Conservation (phyloP, 2,113 vertebrate species). For the Plecturocebus donacophilus region DNA sequence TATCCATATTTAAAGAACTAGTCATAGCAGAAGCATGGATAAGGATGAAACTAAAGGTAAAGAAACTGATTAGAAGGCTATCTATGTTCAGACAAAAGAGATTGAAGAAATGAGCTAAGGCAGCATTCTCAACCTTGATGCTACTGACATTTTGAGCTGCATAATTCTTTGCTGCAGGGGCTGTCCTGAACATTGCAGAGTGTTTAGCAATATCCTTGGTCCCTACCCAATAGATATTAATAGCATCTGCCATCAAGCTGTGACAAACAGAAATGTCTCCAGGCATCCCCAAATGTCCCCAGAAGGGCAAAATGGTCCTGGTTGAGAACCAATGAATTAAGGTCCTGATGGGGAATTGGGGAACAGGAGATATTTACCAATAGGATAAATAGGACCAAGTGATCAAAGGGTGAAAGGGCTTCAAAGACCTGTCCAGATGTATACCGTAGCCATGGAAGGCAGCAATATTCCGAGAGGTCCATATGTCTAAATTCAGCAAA, state of each 20-base stretch:
- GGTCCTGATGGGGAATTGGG: background rate
- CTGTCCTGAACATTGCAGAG: background rate
- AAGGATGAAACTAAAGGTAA: background rate
- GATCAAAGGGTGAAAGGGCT: background rate
- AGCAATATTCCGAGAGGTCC: background rate
- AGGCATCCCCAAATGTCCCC: background rate
- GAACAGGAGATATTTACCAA: background rate
- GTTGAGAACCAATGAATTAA: background rate
- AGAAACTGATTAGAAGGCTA: background rate
- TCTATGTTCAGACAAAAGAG: background rate
- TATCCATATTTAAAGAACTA: background rate
- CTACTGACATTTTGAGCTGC: background rate
- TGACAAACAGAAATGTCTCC: background rate
- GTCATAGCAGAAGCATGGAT: background rate
- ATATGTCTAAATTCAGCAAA: background rate
- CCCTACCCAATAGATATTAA: background rate
- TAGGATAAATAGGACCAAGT: background rate
- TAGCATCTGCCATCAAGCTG: background rate
- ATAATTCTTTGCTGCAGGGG: background rate
- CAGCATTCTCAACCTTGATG: background rate
- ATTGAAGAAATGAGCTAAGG: background rate
- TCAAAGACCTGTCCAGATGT: background rate
- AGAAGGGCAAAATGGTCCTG: background rate
- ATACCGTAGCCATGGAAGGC: background rate
- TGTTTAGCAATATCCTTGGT: background rate